These are phyloP conservation scores for Hylaea fasciaria DNA, from an alignment of 2,888 invertebrate genomes.

Conservation along the genomic window DNA sequence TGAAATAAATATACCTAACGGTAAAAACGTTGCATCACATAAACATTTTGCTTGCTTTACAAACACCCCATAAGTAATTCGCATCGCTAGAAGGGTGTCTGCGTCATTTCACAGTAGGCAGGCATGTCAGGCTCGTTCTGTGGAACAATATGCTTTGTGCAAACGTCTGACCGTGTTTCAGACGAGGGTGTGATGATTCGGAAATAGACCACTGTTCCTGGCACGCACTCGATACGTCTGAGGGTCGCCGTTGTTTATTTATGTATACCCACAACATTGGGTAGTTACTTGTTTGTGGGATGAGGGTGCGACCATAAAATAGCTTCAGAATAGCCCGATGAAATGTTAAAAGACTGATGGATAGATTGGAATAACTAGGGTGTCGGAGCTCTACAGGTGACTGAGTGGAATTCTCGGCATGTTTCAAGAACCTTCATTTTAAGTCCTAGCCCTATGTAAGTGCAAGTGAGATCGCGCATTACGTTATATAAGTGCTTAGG, in stretches of 20 bases:
- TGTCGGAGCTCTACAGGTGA: background rate
- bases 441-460: too few species aligned
- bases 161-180: constrained; percentile 27
- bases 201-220: constrained; percentile 45
- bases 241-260: constrained; percentile 50
- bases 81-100: background rate
- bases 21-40: too few species aligned
- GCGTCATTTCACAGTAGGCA: constrained; percentile 3
- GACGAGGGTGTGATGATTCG: constrained; percentile 42
- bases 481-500: too few species aligned
- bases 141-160: constrained; percentile 18
- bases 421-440: too few species aligned
- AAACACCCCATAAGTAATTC: background rate
- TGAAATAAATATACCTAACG: too few species aligned
- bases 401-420: too few species aligned
- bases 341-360: too few species aligned
- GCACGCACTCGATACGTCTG: constrained; percentile 34
- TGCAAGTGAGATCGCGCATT: too few species aligned
- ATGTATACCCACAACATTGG: constrained; percentile 26
- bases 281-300: constrained; percentile 1
- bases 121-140: background rate
- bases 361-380: background rate
- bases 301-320: constrained; percentile 11
- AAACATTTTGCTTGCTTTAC: background rate
- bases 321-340: too few species aligned